Conservation (phyloP, 2,888 invertebrate species). For the Drosophila mercatorum region DNA sequence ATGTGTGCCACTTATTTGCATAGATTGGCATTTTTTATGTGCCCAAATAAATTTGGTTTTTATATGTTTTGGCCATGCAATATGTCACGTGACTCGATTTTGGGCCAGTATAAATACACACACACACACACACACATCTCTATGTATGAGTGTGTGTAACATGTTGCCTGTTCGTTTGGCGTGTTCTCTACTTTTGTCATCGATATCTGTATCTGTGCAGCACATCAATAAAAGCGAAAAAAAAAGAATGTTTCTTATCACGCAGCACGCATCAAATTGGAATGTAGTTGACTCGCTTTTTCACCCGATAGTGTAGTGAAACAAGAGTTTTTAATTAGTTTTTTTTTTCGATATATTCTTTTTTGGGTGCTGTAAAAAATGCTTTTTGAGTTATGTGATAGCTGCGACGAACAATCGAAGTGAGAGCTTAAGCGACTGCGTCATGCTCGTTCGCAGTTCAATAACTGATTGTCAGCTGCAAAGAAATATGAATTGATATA, state of each 20-base stretch:
- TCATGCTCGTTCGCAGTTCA: constrained; percentile 9
- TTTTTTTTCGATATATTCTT: constrained; percentile 44
- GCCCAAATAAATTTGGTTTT: constrained; percentile 55
- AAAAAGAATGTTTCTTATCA: constrained; percentile 44
- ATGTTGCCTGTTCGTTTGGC: constrained; percentile 24
- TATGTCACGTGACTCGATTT: constrained; percentile 70
- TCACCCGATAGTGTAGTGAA: constrained; percentile 24
- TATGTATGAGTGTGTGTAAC: neutral
- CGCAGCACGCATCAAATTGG: constrained; percentile 40
- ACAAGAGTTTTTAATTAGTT: constrained; percentile 72
- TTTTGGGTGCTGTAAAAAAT: constrained; percentile 37
- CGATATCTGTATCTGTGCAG: constrained; percentile 66
- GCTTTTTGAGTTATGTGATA: constrained; percentile 59
- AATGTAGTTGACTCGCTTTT: constrained; percentile 59
- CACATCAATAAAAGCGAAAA: constrained; percentile 59
- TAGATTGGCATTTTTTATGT: constrained; percentile 70
- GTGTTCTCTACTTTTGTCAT: constrained; percentile 38
- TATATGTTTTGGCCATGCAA: constrained; percentile 24
- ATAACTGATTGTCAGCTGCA: neutral
- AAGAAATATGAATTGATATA: neutral
- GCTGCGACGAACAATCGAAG: neutral
- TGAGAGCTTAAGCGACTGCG: neutral
- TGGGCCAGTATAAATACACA: constrained; percentile 14
- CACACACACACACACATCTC: constrained; percentile 6
- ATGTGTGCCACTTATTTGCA: constrained; percentile 75